Conservation (phyloP, 2,888 invertebrate species). For the Drosophila fulvimacula region DNA sequence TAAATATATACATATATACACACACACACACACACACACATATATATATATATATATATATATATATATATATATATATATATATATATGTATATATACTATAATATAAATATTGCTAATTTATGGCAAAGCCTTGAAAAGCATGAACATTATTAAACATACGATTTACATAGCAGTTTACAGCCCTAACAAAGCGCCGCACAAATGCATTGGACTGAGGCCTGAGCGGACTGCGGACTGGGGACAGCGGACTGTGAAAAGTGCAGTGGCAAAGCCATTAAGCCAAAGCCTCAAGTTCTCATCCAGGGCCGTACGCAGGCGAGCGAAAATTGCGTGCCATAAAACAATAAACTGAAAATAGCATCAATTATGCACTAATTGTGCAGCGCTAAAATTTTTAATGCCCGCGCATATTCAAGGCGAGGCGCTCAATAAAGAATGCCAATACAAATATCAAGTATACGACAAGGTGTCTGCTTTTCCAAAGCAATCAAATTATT, state of each 20-base stretch:
- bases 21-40: neutral
- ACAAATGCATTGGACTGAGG: conserved; percentile 35
- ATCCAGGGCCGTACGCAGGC: conserved; percentile 42
- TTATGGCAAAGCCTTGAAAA: conserved; percentile 51
- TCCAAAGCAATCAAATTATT: neutral
- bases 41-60: too few relatives aligned
- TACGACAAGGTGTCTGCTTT: neutral
- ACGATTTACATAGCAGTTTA: conserved; percentile 27
- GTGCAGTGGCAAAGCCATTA: conserved; percentile 67
- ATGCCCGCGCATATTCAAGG: conserved; percentile 48
- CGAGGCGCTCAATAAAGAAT: conserved; percentile 25
- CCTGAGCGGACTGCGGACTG: neutral
- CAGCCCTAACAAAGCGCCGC: conserved; percentile 19
- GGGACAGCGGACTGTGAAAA: conserved; percentile 25
- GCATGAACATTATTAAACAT: conserved; percentile 21
- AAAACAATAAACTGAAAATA: conserved; percentile 56
- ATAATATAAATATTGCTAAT: conserved; percentile 27
- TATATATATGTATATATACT: neutral
- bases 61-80: too few relatives aligned
- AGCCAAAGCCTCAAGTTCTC: conserved; percentile 44
- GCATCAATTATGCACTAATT: conserved; percentile 57
- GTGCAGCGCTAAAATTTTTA: conserved; percentile 25
- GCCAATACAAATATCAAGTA: neutral
- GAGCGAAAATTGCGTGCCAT: conserved; percentile 57
- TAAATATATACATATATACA: too few relatives aligned